These are phyloP conservation scores for Clarias magur DNA, from an alignment of 2,113 vertebrate genomes.

Conservation along the genomic window DNA sequence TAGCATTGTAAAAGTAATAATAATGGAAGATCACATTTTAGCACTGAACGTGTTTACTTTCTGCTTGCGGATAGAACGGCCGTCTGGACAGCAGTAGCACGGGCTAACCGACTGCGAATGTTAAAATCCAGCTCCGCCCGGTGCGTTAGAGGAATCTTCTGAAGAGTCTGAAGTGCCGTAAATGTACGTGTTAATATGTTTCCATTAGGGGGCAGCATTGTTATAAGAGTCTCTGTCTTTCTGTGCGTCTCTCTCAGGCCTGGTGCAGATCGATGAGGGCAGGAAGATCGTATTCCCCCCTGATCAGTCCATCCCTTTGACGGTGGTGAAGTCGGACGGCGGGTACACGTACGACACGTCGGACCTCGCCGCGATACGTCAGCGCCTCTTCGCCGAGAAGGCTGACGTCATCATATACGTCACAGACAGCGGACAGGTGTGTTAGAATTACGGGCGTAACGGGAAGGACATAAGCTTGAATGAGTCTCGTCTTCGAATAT, in stretches of 20 bases:
- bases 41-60: neutral
- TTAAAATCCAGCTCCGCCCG: neutral
- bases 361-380: conserved; percentile 87
- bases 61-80: neutral
- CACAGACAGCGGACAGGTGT: conserved; percentile 92
- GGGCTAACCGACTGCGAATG: neutral
- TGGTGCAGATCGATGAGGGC: conserved; percentile 87
- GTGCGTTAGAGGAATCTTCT: neutral
- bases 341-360: conserved; percentile 97
- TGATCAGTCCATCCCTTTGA: conserved; percentile 85
- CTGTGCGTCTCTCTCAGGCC: conserved; percentile 67
- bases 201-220: conserved; percentile 63
- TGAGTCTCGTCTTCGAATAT: too few relatives aligned
- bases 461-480: neutral
- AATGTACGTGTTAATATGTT: neutral
- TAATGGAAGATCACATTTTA: neutral
- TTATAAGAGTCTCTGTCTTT: neutral
- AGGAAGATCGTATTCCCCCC: conserved; percentile 88
- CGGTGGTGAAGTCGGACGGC: conserved; percentile 90
- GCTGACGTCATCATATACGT: conserved; percentile 90
- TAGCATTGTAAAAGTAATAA: neutral
- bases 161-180: neutral
- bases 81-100: neutral
- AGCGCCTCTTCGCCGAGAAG: conserved; percentile 84
- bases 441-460: neutral